Base-by-base conservation (phyloP, 2,113 vertebrate species). In the Telmatochromis sp. region DNA sequence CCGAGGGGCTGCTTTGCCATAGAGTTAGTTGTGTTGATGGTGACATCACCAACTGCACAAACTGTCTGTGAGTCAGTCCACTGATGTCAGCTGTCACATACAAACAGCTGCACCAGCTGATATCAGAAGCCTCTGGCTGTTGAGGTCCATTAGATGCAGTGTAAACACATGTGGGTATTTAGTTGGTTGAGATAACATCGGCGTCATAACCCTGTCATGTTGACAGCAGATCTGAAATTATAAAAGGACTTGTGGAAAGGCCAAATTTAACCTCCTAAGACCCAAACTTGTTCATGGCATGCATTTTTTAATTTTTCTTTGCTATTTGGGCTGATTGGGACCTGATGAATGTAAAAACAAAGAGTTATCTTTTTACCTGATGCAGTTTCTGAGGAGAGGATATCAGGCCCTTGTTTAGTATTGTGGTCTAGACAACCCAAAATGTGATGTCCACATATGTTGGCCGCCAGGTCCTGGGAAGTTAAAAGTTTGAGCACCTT, bases 1-100 rank as follows among this genome's bases (percentile, higher is more conserved):
- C 45, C 45, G 40, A 79, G 3, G 83, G 50, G 68, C n/a, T 80
- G 14, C 35, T 81, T 81, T 71, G 33, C 40, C 40, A 42, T 21
- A 2, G 26, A 65, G 33, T 63, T 19, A 6, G 13, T 47, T 15
- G 55, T 83, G 73, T 79, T 60, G 47, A 71, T 54, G 51, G 87
- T 68, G 82, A 84, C 75, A 88, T 87, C 47, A 81, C 37, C 4
- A 11, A 53, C 7, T 53, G 58, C 80, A 84, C 89, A 88, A 85
- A 89, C 88, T 89, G 86, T 65, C 86, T 71, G 87, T 90, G 92
- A 93, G 63, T 91, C 87, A 89, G 47, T 19, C 26, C 5, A 4
- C 33, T 53, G 6, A 83, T 87, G 84, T 92, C 90, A 92, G 89
- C 78, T 89, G 92, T 89, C 90, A 81, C 11, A 78, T 81, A 88